Evolutionary conservation across 2,113 vertebrate species (phyloP).

Genomic region (Leuciscus idus): DNA sequence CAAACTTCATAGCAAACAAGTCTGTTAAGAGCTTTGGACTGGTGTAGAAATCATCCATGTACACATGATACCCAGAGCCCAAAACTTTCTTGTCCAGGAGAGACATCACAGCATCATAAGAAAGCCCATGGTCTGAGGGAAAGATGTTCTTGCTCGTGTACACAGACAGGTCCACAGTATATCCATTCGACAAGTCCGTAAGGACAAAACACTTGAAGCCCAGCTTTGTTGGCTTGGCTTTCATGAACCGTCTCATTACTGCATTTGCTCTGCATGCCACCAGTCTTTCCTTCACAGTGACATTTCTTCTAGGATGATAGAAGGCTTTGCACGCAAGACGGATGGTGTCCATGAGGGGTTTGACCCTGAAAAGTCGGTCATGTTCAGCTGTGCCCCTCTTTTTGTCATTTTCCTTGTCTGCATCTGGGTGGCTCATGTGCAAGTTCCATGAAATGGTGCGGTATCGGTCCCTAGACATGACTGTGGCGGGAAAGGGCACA

Average conservation of each 20-base stretch:
- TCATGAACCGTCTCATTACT: neutral
- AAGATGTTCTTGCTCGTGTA: conserved; percentile 14
- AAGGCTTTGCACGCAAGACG: neutral
- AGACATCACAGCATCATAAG: conserved; percentile 36
- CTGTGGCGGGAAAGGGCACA: neutral
- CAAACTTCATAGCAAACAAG: conserved; percentile 9
- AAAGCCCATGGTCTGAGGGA: conserved; percentile 8
- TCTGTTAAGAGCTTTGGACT: conserved; percentile 48
- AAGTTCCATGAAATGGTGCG: conserved; percentile 5
- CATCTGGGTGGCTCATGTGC: conserved; percentile 21
- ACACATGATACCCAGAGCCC: conserved; percentile 45
- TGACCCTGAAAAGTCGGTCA: conserved; percentile 40
- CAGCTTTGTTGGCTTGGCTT: neutral
- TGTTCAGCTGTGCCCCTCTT: neutral
- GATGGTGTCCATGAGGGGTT: conserved; percentile 30
- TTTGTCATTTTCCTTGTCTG: neutral
- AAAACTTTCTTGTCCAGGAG: conserved; percentile 13
- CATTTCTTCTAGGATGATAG: conserved; percentile 22
- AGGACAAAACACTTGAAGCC: conserved; percentile 49
- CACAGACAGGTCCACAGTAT: conserved; percentile 40
- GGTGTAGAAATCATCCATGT: conserved; percentile 48
- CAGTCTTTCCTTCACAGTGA: conserved; percentile 39
- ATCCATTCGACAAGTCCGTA: conserved; percentile 45
- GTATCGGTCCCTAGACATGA: conserved; percentile 34
- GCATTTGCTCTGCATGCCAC: neutral